These are phyloP conservation scores for Latheticus oryzae DNA, from an alignment of 2,888 invertebrate genomes.

Conservation along the genomic window DNA sequence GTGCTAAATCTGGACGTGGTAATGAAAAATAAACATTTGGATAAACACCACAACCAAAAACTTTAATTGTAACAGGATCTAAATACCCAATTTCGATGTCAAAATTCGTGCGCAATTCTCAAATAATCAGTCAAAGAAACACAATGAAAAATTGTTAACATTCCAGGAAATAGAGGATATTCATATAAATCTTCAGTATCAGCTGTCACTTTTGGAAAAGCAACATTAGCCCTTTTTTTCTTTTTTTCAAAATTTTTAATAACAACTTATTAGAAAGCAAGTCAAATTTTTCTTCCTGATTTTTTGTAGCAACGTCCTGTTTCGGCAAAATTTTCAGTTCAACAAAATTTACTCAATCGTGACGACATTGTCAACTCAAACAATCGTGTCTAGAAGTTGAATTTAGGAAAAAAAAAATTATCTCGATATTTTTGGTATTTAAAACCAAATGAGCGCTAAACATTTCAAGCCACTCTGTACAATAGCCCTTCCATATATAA, in stretches of 20 bases:
- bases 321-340: too few relatives aligned
- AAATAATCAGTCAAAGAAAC: constrained; percentile 56
- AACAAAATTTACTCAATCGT: too few relatives aligned
- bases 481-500: too few relatives aligned
- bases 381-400: too few relatives aligned
- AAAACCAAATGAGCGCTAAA: too few relatives aligned
- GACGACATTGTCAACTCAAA: too few relatives aligned
- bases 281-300: too few relatives aligned
- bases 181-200: constrained; percentile 15
- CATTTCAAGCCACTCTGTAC: too few relatives aligned
- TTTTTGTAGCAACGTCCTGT: too few relatives aligned
- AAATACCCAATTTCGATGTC: constrained; percentile 63
- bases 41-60: constrained; percentile 71
- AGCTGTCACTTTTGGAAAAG: not conserved
- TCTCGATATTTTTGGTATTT: too few relatives aligned
- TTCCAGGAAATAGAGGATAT: constrained; percentile 51
- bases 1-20: constrained; percentile 63
- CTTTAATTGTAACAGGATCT: constrained; percentile 68
- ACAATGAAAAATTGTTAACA: constrained; percentile 66
- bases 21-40: constrained; percentile 71
- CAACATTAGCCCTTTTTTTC: not conserved
- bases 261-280: too few relatives aligned
- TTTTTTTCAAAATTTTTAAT: not conserved
- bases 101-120: constrained; percentile 53
- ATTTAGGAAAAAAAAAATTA: too few relatives aligned